Evolutionary conservation across 2,888 invertebrate genomes (phyloP).

Genomic region (Hypena proboscidalis): DNA sequence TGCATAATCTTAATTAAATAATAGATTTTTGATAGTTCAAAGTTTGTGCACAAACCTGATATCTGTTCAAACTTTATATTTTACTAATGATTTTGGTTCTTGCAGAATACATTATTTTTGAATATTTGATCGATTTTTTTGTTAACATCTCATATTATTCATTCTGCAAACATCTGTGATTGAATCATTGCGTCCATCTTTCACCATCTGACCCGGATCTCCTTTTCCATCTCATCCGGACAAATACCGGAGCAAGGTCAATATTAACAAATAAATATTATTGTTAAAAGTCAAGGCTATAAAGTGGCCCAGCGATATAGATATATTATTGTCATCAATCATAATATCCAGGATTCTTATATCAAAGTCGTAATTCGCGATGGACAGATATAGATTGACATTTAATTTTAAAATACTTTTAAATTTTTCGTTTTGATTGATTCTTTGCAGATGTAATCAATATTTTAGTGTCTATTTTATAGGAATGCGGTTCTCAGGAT

Average conservation of each 20-base stretch:
- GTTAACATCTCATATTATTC: background rate
- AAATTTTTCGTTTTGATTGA: conserved; percentile 4
- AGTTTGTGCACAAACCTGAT: too few relatives aligned
- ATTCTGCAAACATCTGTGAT: background rate
- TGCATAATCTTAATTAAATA: too few relatives aligned
- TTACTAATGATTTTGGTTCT: too few relatives aligned
- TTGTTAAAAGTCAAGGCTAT: conserved; percentile 40
- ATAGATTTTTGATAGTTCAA: too few relatives aligned
- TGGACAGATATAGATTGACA: conserved; percentile 13
- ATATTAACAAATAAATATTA: conserved; percentile 24
- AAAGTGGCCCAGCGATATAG: conserved; percentile 19
- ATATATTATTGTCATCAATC: conserved; percentile 24
- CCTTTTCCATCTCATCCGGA: conserved; percentile 30
- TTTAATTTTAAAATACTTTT: conserved; percentile 16
- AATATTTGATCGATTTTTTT: background rate
- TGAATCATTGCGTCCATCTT: conserved; percentile 21
- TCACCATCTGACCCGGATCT: conserved; percentile 50
- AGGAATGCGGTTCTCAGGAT: background rate
- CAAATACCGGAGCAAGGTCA: conserved; percentile 57
- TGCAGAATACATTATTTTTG: too few relatives aligned
- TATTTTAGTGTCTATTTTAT: background rate
- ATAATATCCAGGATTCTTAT: conserved; percentile 27
- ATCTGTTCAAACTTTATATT: too few relatives aligned
- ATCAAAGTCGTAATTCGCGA: conserved; percentile 17
- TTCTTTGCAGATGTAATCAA: background rate